These are phyloP conservation scores for Tipula unca DNA, from an alignment of 2,888 invertebrate species.

Conservation along the genomic window DNA sequence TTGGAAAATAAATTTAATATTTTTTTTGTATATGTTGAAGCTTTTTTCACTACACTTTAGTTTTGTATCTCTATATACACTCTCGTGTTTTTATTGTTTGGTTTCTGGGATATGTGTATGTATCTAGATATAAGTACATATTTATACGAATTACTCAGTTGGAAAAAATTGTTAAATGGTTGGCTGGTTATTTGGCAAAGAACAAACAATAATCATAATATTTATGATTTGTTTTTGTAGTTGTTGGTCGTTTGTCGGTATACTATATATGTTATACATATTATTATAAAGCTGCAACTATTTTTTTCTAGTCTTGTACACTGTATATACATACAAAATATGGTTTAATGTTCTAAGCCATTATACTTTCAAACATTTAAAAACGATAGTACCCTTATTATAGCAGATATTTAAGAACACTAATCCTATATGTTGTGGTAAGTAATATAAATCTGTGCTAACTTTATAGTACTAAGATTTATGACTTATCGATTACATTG, in stretches of 20 bases:
- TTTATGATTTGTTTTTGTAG: neutral
- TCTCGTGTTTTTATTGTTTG: neutral
- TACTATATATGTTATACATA: too few relatives aligned
- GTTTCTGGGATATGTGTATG: too few relatives aligned
- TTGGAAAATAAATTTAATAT: neutral
- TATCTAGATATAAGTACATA: neutral
- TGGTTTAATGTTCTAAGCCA: too few relatives aligned
- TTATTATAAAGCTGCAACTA: neutral
- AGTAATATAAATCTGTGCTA: too few relatives aligned
- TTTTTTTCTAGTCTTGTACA: neutral
- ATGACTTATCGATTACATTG: too few relatives aligned
- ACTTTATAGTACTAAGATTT: too few relatives aligned
- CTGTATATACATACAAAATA: too few relatives aligned
- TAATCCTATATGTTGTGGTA: too few relatives aligned
- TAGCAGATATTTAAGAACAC: too few relatives aligned
- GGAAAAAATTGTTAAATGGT: slow-evolving; percentile 8
- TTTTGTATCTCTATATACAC: neutral
- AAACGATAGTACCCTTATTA: too few relatives aligned
- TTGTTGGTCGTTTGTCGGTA: neutral
- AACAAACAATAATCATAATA: neutral
- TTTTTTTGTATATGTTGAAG: neutral
- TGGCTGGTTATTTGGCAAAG: neutral
- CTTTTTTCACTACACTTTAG: neutral
- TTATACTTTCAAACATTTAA: too few relatives aligned
- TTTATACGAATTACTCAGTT: neutral